Base-by-base conservation (phyloP, 1,140 invertebrate species). In the Pararge aegeria region DNA sequence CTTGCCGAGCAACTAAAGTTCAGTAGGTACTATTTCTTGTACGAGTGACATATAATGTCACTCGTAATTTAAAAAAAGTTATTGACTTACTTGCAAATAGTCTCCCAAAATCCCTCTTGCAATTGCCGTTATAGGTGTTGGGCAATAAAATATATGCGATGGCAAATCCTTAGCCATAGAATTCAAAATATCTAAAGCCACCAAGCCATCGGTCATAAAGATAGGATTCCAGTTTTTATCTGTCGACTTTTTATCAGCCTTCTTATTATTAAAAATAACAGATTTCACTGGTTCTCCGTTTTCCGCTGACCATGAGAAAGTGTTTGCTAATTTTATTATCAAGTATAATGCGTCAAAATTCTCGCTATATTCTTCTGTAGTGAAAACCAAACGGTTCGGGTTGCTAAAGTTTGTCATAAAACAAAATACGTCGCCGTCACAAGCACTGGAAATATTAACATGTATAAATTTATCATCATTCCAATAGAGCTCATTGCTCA, bases 361-460 rank as follows among this genome's bases (percentile, higher is more conserved):
- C 20, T 79, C 70, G 20, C 73, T 64, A 15, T 60, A 57, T 40
- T 73, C 61, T 52, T 64, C 55, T 5, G 68, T 56, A n/a, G 63
- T 30, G 24, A 73, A 66, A 42, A 73, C 68, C 13, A 85, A 62
- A 21, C 18, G 50, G 30, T 85, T 85, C 2, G 79, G 83, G 67
- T 86, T 87, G 20, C 60, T 30, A 57, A 88, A 85, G 51, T 80
- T 77, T 13, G 80, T 73, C 51, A 83, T 67, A 49, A 85, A 73
- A 49, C 79, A 83, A 66, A 83, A 83, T 12, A 88, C 68, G 53
- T 86, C 83, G 5, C 73, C 83, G 54, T 88, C 85, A 75, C 66
- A 52, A 73, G 79, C 50, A 37, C 85, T 88, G 55, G 55, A 64
- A 61, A 34, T 55, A 5, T 42, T 18, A 10, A 20, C 12, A 12